These are phyloP conservation scores for Manis pentadactyla DNA, from an alignment of 2,797 vertebrate genomes.

Conservation along the genomic window DNA sequence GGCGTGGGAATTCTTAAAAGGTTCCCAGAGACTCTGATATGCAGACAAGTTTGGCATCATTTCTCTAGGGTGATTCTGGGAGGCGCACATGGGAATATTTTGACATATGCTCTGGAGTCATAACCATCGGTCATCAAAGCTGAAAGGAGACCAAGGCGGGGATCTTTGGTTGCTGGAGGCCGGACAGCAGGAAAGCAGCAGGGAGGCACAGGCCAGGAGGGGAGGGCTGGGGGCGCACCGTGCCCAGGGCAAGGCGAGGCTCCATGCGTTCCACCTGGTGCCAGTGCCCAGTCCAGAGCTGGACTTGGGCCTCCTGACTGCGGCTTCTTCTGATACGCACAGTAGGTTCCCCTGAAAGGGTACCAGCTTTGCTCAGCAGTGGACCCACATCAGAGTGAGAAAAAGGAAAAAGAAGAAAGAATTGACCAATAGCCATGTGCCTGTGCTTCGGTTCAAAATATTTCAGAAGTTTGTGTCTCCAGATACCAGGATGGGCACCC, in stretches of 20 bases:
- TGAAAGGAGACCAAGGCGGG: neutral
- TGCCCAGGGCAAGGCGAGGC: accelerated
- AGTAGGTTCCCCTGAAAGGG: neutral
- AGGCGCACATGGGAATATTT: neutral
- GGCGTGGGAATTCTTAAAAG: neutral
- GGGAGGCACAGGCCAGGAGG: neutral
- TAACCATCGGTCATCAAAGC: neutral
- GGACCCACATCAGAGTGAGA: no score
- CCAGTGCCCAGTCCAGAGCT: neutral
- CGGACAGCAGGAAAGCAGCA: neutral
- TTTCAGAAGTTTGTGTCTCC: neutral
- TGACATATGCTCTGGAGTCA: neutral
- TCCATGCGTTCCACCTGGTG: neutral
- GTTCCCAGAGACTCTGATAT: neutral
- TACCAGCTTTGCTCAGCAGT: neutral
- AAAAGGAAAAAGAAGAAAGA: neutral
- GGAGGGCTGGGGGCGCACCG: no score
- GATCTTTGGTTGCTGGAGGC: neutral
- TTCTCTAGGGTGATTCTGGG: neutral
- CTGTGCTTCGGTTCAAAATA: neutral
- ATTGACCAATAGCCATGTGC: neutral
- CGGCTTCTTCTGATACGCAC: neutral
- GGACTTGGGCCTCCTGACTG: neutral
- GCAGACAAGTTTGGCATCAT: neutral
- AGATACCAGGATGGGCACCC: neutral